Evolutionary conservation across 2,888 invertebrate genomes (phyloP).

Genomic region (Ernsta delagoae): DNA sequence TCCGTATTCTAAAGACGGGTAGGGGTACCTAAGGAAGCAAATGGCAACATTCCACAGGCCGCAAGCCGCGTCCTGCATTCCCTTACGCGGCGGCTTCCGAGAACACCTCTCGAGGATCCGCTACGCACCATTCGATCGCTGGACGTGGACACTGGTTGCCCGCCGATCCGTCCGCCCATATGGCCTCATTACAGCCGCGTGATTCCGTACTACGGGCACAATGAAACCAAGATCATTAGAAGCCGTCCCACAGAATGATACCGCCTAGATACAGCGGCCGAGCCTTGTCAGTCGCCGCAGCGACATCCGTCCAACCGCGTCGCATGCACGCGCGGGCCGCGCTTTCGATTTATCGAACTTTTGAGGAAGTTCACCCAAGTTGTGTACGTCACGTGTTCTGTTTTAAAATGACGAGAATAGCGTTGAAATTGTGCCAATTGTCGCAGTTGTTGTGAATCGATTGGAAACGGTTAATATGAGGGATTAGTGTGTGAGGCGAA

Average conservation of each 20-base stretch:
- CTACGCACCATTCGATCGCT: conserved; percentile 52
- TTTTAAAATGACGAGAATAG: conserved; percentile 6
- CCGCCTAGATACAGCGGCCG: conserved; percentile 55
- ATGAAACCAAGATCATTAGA: too few relatives aligned
- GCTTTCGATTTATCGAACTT: conserved; percentile 46
- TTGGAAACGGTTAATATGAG: conserved; percentile 59
- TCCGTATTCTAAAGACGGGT: conserved; percentile 28
- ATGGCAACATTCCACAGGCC: conserved; percentile 58
- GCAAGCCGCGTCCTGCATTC: conserved; percentile 68
- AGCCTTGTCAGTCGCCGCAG: conserved; percentile 70
- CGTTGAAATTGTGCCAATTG: conserved; percentile 34
- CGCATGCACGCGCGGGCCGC: conserved; percentile 56
- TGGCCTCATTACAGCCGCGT: conserved; percentile 61
- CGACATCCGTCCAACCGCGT: conserved; percentile 73
- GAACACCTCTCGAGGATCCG: conserved; percentile 66
- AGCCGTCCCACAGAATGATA: conserved; percentile 52
- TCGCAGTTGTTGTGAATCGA: conserved; percentile 54
- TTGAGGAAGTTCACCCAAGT: conserved; percentile 17
- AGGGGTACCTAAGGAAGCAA: conserved; percentile 52
- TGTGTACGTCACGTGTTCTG: neutral
- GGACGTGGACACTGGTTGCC: conserved; percentile 54
- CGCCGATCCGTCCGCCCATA: conserved; percentile 64
- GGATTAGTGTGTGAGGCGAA: conserved; percentile 61
- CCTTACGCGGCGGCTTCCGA: conserved; percentile 70
- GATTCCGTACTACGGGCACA: conserved; percentile 60